phyloP scores from a whole-genome alignment of 37 sponge, comb jelly and placozoan genomes.

The Dysidea cf. avara region DNA sequence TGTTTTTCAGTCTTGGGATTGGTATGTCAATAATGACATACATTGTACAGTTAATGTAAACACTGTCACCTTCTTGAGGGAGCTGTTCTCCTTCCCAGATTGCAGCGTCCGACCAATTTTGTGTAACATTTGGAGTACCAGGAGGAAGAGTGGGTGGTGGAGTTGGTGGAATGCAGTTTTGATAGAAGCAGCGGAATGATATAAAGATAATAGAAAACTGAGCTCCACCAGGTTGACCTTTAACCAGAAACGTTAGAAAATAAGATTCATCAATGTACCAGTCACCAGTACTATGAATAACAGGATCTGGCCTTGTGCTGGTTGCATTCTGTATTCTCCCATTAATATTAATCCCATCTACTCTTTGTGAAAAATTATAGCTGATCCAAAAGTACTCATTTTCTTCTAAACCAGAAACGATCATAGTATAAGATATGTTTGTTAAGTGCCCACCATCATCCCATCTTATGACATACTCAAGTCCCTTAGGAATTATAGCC shows the following conservation, averaged over 20 bases:
- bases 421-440: constrained; percentile 57
- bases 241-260: constrained; percentile 27
- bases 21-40: constrained; percentile 71
- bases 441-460: constrained; percentile 36
- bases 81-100: constrained; percentile 57
- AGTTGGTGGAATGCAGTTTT: too few species aligned
- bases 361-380: constrained; percentile 32
- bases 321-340: neutral
- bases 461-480: constrained; percentile 57
- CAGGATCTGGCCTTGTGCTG: constrained; percentile 14
- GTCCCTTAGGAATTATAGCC: constrained; percentile 66
- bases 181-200: constrained; percentile 53
- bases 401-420: constrained; percentile 23
- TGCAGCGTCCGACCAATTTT: constrained; percentile 66
- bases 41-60: constrained; percentile 65
- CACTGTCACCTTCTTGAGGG: constrained; percentile 50
- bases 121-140: constrained; percentile 54
- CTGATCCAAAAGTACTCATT: constrained; percentile 43
- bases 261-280: constrained; percentile 40
- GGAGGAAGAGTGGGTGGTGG: too few species aligned
- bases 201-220: constrained; percentile 20
- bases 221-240: neutral
- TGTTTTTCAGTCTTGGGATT: constrained; percentile 32
- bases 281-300: constrained; percentile 45
- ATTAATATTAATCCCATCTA: constrained; percentile 38